phyloP scores from a whole-genome alignment of 2,888 invertebrate genomes.

The Fragum sueziense region DNA sequence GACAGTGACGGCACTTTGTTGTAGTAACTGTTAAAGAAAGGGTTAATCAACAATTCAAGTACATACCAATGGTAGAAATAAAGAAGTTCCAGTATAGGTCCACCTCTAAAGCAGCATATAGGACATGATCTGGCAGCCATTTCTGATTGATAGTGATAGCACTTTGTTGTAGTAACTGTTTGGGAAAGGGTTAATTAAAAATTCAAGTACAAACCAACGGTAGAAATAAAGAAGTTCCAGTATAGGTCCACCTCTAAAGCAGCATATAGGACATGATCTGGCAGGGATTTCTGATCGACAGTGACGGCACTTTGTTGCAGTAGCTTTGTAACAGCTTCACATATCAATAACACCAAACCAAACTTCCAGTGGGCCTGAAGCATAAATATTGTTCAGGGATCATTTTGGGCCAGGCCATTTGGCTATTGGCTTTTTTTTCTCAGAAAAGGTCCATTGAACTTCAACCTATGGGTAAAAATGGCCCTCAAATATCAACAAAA shows the following conservation, averaged over 20 bases:
- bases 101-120: constrained; percentile 81
- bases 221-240: constrained; percentile 76
- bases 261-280: constrained; percentile 72
- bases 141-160: constrained; percentile 32
- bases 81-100: constrained; percentile 79
- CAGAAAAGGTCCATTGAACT: too few species aligned
- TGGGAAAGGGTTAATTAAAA: too few species aligned
- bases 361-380: constrained; percentile 90
- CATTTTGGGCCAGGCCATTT: too few species aligned
- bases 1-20: constrained; percentile 26
- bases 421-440: too few species aligned
- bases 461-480: too few species aligned
- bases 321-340: constrained; percentile 89
- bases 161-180: constrained; percentile 81
- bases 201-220: constrained; percentile 71
- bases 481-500: too few species aligned
- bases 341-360: constrained; percentile 88
- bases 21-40: constrained; percentile 86
- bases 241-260: constrained; percentile 82
- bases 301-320: constrained; percentile 77
- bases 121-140: constrained; percentile 67
- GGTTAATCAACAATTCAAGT: constrained; percentile 91
- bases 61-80: constrained; percentile 83
- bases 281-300: constrained; percentile 55
- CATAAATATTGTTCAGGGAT: too few species aligned